Conservation (phyloP, 1,140 invertebrate species). For the Lethrus apterus region DNA sequence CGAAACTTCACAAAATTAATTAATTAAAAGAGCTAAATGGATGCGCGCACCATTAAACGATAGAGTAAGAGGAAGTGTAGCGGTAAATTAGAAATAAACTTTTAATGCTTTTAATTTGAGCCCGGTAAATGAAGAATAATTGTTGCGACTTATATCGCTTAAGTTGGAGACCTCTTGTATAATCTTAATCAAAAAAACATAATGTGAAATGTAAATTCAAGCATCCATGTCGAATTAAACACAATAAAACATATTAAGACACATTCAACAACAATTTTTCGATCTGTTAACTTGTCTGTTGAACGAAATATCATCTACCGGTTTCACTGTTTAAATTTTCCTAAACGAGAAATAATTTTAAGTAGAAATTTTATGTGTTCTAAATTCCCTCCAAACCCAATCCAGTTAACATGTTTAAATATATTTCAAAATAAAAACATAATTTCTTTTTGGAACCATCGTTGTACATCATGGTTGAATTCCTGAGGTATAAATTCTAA, state of each 20-base stretch:
- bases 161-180: background rate
- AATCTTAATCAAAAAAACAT: background rate
- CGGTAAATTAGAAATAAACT: slow-evolving; percentile 37
- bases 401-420: background rate
- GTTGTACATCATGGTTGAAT: background rate
- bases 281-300: slow-evolving; percentile 1
- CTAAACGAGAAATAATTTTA: background rate
- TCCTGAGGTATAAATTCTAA: background rate
- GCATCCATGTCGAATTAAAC: background rate
- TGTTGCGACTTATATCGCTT: background rate
- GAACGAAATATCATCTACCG: background rate
- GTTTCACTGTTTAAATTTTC: background rate
- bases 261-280: too few species aligned
- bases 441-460: background rate
- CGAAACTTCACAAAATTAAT: slow-evolving; percentile 25
- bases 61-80: slow-evolving; percentile 27
- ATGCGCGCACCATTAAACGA: slow-evolving; percentile 12
- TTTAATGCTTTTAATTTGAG: slow-evolving; percentile 34
- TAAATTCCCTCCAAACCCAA: background rate
- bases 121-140: slow-evolving; percentile 34
- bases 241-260: too few species aligned
- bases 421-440: background rate
- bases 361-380: background rate
- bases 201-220: background rate
- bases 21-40: slow-evolving; percentile 31